phyloP scores from a whole-genome alignment of 2,888 invertebrate species.

The Drosophila demipolita region DNA sequence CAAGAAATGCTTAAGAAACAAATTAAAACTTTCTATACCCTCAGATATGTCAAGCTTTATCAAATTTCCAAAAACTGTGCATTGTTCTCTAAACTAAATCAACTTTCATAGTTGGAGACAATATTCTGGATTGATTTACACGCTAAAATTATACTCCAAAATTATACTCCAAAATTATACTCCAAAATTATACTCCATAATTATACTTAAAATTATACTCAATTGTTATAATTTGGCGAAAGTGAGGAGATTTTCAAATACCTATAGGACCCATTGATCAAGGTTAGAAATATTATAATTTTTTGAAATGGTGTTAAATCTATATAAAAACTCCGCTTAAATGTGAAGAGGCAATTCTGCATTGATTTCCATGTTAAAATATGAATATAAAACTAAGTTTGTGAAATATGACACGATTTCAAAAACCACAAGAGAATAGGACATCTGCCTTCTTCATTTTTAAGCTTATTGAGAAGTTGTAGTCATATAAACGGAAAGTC shows the following conservation, averaged over 20 bases:
- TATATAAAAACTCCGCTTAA: not conserved
- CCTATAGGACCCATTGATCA: not conserved
- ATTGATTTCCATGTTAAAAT: not conserved
- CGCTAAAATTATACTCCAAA: not conserved
- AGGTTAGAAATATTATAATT: not conserved
- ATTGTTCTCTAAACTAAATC: not conserved
- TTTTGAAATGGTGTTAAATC: not conserved
- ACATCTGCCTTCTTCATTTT: too few species aligned
- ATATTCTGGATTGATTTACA: not conserved
- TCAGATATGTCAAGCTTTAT: not conserved
- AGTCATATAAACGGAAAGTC: too few species aligned
- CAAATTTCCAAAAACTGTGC: not conserved
- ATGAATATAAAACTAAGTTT: not conserved
- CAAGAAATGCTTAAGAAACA: not conserved
- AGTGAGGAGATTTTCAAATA: not conserved
- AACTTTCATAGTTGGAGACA: not conserved
- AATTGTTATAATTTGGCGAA: too few species aligned
- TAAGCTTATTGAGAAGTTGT: too few species aligned
- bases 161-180: too few species aligned
- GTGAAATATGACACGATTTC: not conserved
- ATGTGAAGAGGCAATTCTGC: too few species aligned
- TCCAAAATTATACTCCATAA: too few species aligned
- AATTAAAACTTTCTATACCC: not conserved
- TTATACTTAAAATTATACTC: not conserved
- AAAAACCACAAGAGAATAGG: not conserved